Evolutionary conservation across 2,113 vertebrate genomes (phyloP).

Genomic region (Sander lucioperca): DNA sequence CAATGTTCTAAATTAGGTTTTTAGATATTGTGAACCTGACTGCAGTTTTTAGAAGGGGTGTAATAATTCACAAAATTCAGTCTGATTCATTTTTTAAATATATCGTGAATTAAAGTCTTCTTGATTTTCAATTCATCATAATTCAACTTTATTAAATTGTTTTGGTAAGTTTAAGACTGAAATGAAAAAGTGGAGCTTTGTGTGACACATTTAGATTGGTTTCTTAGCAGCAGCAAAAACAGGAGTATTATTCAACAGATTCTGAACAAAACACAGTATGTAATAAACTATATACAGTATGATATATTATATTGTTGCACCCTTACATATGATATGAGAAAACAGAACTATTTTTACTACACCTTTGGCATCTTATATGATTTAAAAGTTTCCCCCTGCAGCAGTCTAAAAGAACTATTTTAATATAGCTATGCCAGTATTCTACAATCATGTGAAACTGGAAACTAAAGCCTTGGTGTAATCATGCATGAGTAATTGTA

Average conservation of each 20-base stretch:
- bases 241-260: constrained; percentile 13
- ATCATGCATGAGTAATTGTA: constrained; percentile 16
- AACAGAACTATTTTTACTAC: background rate
- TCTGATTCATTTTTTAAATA: background rate
- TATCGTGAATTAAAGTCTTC: background rate
- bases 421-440: background rate
- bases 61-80: background rate
- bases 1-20: background rate
- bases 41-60: background rate
- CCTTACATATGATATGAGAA: background rate
- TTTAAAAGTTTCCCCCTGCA: background rate
- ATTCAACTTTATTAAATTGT: background rate
- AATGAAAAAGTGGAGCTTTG: background rate
- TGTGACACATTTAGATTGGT: constrained; percentile 14
- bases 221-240: constrained; percentile 10
- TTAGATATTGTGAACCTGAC: background rate
- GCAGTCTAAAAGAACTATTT: background rate
- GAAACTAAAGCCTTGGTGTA: background rate
- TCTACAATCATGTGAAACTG: background rate
- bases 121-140: background rate
- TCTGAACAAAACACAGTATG: constrained; percentile 4
- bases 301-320: background rate
- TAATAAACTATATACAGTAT: background rate
- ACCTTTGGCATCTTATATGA: background rate
- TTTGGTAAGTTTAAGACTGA: background rate